A percentile compares a stretch with the other conserved stretches of the same genome.
Conservation (phyloP, 2,797 vertebrate species). For the Cottoperca gobio region DNA sequence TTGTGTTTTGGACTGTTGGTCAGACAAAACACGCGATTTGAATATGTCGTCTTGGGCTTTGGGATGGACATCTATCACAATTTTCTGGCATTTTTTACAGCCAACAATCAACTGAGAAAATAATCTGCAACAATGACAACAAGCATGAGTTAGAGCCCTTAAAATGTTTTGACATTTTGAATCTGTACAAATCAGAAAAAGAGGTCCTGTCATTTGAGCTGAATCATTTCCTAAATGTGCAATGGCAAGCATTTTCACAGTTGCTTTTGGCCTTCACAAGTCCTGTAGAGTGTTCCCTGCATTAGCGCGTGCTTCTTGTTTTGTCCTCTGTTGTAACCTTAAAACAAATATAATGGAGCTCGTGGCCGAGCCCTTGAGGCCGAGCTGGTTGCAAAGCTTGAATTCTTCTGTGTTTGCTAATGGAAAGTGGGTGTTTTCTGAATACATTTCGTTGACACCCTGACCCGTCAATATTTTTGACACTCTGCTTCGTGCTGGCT, state of each 20-base stretch:
- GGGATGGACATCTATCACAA: neutral
- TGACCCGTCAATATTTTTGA: slow-evolving; percentile 62
- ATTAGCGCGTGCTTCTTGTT: slow-evolving; percentile 13
- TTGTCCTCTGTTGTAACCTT: neutral
- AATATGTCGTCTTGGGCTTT: neutral
- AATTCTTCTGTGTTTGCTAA: slow-evolving; percentile 56
- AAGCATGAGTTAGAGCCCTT: neutral
- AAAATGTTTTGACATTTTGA: slow-evolving; percentile 4
- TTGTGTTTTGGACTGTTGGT: neutral
- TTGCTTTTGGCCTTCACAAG: slow-evolving; percentile 9
- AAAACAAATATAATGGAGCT: slow-evolving; percentile 9
- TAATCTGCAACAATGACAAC: neutral
- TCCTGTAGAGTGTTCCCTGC: neutral
- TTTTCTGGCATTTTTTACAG: neutral
- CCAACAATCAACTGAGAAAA: neutral
- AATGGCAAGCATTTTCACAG: slow-evolving; percentile 1
- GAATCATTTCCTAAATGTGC: neutral
- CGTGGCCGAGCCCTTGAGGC: slow-evolving; percentile 1
- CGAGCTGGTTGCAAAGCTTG: slow-evolving; percentile 33
- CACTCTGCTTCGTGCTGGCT: slow-evolving; percentile 57
- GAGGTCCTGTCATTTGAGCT: slow-evolving; percentile 4
- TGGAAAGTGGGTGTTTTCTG: slow-evolving; percentile 67
- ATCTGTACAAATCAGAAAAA: slow-evolving; percentile 10
- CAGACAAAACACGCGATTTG: slow-evolving; percentile 1
- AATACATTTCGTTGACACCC: slow-evolving; percentile 47